Conservation (phyloP, 2,888 invertebrate genomes). For the Timandra comae region DNA sequence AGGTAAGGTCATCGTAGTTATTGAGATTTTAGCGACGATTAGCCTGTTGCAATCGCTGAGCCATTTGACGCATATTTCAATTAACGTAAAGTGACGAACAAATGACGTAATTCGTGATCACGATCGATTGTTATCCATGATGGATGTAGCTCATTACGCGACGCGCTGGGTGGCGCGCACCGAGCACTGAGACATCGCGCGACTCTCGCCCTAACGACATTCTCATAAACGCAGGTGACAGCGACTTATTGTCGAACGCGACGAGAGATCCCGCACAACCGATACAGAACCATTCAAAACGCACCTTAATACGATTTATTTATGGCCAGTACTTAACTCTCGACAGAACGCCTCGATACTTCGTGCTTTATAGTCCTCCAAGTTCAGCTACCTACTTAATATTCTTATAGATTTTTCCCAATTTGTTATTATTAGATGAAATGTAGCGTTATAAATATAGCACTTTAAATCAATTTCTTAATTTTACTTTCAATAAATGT, state of each 20-base stretch:
- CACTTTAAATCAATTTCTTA: too few species aligned
- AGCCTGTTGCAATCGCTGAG: slow-evolving; percentile 13
- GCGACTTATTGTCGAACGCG: slow-evolving; percentile 55
- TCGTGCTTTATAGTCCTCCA: slow-evolving; percentile 48
- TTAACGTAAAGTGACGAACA: slow-evolving; percentile 19
- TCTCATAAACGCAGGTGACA: slow-evolving; percentile 54
- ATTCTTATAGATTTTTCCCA: too few species aligned
- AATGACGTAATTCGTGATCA: slow-evolving; percentile 32
- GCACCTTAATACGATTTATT: slow-evolving; percentile 67
- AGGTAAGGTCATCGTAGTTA: slow-evolving; percentile 1
- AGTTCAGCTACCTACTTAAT: too few species aligned
- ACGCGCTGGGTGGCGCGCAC: slow-evolving; percentile 61
- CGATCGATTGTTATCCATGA: slow-evolving; percentile 60
- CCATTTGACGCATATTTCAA: slow-evolving; percentile 12
- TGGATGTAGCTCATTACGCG: slow-evolving; percentile 60
- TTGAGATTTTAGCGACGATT: slow-evolving; percentile 2
- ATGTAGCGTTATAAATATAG: too few species aligned
- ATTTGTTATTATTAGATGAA: too few species aligned
- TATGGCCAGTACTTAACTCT: slow-evolving; percentile 57
- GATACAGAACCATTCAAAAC: slow-evolving; percentile 58
- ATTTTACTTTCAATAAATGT: too few species aligned
- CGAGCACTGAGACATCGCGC: slow-evolving; percentile 29
- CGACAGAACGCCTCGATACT: slow-evolving; percentile 39
- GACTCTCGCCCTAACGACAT: slow-evolving; percentile 47
- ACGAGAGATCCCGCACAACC: slow-evolving; percentile 49